phyloP scores from a whole-genome alignment of 2,888 invertebrate species.

The Hybos culiciformis region DNA sequence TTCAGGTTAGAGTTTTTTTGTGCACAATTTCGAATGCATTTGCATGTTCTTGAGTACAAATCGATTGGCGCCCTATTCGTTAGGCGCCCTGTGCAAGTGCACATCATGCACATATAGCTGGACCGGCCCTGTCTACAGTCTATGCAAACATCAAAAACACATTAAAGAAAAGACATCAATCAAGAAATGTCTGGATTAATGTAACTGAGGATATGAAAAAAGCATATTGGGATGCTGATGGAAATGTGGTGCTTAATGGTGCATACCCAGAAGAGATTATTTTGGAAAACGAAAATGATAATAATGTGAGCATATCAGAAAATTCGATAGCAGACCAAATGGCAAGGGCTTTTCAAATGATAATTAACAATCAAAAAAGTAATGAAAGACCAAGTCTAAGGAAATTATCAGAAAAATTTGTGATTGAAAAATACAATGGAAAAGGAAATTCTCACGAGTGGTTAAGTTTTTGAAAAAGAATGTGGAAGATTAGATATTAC shows the following conservation, averaged over 20 bases:
- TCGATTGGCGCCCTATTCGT: too few relatives aligned
- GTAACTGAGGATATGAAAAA: conserved; percentile 3
- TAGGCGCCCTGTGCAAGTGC: too few relatives aligned
- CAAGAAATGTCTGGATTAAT: conserved; percentile 8
- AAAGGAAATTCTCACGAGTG: conserved; percentile 9
- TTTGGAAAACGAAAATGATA: not conserved
- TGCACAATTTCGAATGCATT: too few relatives aligned
- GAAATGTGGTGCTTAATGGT: not conserved
- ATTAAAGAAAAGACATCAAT: conserved; percentile 7
- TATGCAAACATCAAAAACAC: conserved; percentile 8
- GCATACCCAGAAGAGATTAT: not conserved
- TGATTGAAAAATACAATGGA: conserved; percentile 4
- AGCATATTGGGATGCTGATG: conserved; percentile 5
- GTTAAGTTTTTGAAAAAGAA: conserved; percentile 12
- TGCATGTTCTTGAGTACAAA: too few relatives aligned
- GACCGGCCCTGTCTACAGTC: too few relatives aligned
- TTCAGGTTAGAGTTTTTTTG: too few relatives aligned
- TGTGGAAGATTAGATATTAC: conserved; percentile 9
- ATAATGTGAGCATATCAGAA: too few relatives aligned
- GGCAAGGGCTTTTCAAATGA: not conserved
- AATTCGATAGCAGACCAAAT: conserved; percentile 7
- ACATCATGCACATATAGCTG: too few relatives aligned
- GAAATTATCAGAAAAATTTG: conserved; percentile 8
- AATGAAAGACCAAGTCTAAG: conserved; percentile 5
- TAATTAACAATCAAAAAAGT: not conserved